A percentile compares a stretch with the other conserved stretches of the same genome.
Evolutionary conservation across 2,113 vertebrate genomes (phyloP).

Genomic region (Hylia prasina): DNA sequence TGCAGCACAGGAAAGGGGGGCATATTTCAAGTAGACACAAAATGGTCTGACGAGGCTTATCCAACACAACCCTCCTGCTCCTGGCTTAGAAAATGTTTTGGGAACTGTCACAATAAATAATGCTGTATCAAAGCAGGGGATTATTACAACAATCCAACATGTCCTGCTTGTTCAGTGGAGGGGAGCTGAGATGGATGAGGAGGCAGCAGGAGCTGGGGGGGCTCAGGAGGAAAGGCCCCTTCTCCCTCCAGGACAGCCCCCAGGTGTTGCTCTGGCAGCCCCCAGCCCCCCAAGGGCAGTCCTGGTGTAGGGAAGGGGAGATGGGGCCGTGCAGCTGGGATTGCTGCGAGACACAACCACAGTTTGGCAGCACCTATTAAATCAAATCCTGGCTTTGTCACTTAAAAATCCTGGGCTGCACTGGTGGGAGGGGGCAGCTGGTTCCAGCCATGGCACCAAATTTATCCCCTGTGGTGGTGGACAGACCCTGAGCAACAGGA

Average conservation of each 20-base stretch:
- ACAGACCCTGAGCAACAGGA: background rate
- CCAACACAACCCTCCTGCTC: background rate
- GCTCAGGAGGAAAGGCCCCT: background rate
- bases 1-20: accelerated
- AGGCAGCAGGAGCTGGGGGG: background rate
- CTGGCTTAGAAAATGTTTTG: background rate
- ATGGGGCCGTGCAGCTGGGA: accelerated
- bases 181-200: background rate
- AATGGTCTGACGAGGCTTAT: background rate
- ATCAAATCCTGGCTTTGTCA: background rate
- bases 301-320: background rate
- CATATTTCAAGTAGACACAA: background rate
- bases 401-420: background rate
- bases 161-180: background rate
- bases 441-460: background rate
- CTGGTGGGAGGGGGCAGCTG: background rate
- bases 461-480: background rate
- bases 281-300: too few relatives aligned
- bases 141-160: background rate
- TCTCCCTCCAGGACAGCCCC: background rate
- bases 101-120: background rate
- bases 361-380: background rate
- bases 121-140: background rate
- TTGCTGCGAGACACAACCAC: accelerated
- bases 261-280: background rate